Evolutionary conservation across 2,888 invertebrate genomes (phyloP).

Genomic region (Ochlodes sylvanus): DNA sequence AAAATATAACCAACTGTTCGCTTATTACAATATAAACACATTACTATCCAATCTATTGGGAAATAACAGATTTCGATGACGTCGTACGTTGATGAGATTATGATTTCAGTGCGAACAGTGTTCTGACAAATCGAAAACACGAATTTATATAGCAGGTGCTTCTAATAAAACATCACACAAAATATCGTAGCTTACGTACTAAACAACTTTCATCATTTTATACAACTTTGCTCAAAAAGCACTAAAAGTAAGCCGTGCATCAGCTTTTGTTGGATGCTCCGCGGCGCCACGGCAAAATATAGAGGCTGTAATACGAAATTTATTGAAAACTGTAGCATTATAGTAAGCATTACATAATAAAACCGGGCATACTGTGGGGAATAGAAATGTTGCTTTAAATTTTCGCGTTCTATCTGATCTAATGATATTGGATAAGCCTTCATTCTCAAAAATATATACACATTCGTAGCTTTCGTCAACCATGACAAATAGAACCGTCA

Average conservation of each 20-base stretch:
- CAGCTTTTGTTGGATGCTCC: constrained; percentile 23
- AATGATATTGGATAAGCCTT: constrained; percentile 1
- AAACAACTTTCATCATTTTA: constrained; percentile 23
- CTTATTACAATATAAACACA: no score
- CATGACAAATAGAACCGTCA: no score
- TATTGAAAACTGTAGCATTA: constrained; percentile 29
- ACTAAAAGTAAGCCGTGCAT: constrained; percentile 21
- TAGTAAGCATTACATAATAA: constrained; percentile 13
- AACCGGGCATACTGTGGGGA: neutral
- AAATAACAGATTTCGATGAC: no score
- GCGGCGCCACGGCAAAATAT: constrained; percentile 18
- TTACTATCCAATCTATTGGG: no score
- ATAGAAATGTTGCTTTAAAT: constrained; percentile 4
- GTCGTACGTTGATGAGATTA: no score
- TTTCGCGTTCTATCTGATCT: constrained; percentile 8
- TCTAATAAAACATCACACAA: constrained; percentile 1
- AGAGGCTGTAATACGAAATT: constrained; percentile 25
- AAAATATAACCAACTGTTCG: no score
- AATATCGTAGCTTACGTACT: neutral
- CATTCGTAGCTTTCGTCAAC: no score
- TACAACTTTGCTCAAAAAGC: constrained; percentile 22
- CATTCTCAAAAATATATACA: no score
- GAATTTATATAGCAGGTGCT: neutral
- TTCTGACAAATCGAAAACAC: neutral
- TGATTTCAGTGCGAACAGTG: no score